Base-by-base conservation (phyloP, 2,888 invertebrate genomes). In the Argyresthia albistria region DNA sequence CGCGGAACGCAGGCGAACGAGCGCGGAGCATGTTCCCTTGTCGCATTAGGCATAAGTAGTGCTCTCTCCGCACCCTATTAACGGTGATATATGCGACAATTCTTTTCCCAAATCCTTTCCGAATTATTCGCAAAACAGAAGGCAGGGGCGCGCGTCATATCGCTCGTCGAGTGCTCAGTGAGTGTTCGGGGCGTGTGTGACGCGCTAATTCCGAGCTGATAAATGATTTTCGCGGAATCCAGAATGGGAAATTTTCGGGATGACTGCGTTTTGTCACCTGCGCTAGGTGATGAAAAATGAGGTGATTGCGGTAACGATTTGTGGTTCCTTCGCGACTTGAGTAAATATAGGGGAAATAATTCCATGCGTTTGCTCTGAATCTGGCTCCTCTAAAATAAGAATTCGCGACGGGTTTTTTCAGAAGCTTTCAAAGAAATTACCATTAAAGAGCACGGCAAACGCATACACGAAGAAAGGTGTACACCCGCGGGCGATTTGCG, bases 41-140 rank as follows among this genome's bases (percentile, higher is more conserved):
- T 84, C 84, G 78, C 86, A 86, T 86, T 86, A 86, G 80, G 83
- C 81, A 82, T 82, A 86, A 86, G 87, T 81, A 87, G 84, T 87
- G 81, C 81, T 84, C 79, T 83, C 81, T 86, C 81, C 74, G 73
- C 81, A 77, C 84, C 87, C 87, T 86, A 86, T 87, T 87, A 87
- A 86, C 77, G 58, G 77, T 86, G 86, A 87, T 84, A 83, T 84
- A 87, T 86, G 80, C 77, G 83, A 76, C 83, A 69, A 86, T 87
- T 86, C 87, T 86, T 87, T 86, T 74, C 59, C 76, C 70, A 76
- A 83, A 82, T 76, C 83, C 80, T 70, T 48, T 35, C 43, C 15
- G 43, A 52, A 52, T 52, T 47, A 46, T 46, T 46, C 48, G 35
- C 69, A 69, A 71, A 75, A 81, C 81, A 78, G 76, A 79, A 78